Base-by-base conservation (phyloP, 2,113 vertebrate genomes). In the Rhadina sibilatrix region DNA sequence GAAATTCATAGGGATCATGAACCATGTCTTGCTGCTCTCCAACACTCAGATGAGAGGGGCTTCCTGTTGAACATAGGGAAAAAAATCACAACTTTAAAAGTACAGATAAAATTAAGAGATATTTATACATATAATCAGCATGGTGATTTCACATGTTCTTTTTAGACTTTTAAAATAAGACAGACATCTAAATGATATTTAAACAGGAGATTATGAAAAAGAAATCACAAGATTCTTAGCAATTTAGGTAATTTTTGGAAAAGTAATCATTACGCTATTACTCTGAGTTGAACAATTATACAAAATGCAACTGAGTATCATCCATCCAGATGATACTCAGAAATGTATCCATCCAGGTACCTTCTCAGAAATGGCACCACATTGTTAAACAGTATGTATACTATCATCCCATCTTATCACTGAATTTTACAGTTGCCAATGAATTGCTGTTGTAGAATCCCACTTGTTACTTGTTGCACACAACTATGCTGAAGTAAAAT, bases 1-100 rank as follows among this genome's bases (percentile, higher is more conserved):
- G 98, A 92, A 99, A 99, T 95, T 99, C 99, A 33, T 99, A 99
- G 0, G 99, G 99, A 97, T 99, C 99, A 0, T 99, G 99, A 89
- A 99, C 98, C 97, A 99, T 98, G 78, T 99, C 99, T 21, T 98
- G 97, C 93, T 99, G 99, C 90, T 99, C 99, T 75, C 99, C 99
- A 17, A 98, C 98, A 74, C 98, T 99, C 65, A 99, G 97, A 91
- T 98, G 99, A 92, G 99, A 98, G 9, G 99, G 99, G 64, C 99
- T 99, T 95, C 99, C 99, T 99, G 86, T 27, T 89, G 88, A 40
- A 44, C 20, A 83, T 7, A 38, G 8, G 19, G 14, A 63, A 70
- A 80, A 80, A n/a, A 50, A 40, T 16, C 27, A 76, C 53, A 92
- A 35, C 20, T 70, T 91, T 37, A 65, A 10, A 56, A 91, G 35